These are phyloP conservation scores for Marronus borbonicus DNA, from an alignment of 2,888 invertebrate species.

Conservation along the genomic window DNA sequence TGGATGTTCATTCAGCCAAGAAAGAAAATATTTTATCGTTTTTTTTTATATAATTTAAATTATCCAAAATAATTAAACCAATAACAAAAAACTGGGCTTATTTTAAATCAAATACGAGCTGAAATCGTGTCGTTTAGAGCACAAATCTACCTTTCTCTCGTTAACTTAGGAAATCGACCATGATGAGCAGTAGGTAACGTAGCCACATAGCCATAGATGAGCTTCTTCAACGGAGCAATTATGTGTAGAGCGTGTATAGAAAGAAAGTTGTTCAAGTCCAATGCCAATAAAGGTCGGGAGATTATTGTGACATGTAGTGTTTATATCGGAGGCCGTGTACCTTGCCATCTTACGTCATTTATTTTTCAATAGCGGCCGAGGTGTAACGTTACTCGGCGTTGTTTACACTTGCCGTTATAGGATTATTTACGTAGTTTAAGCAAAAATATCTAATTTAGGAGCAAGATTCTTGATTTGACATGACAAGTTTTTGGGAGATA, in stretches of 20 bases:
- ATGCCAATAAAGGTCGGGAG: constrained; percentile 44
- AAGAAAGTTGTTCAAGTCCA: constrained; percentile 49
- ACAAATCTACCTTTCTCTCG: constrained; percentile 14
- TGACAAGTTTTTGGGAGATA: too few species aligned
- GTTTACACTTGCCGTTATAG: too few species aligned
- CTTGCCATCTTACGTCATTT: constrained; percentile 21
- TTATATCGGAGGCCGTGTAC: constrained; percentile 33
- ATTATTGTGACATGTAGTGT: constrained; percentile 32
- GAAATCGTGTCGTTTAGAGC: background rate
- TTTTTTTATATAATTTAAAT: too few species aligned
- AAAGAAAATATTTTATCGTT: too few species aligned
- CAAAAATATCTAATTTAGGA: too few species aligned
- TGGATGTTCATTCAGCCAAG: too few species aligned
- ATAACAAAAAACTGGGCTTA: background rate
- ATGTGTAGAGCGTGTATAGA: constrained; percentile 10
- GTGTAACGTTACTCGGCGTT: too few species aligned
- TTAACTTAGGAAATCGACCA: constrained; percentile 1
- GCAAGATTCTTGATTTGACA: too few species aligned
- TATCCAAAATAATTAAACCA: background rate
- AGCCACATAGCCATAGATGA: background rate
- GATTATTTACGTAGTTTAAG: background rate
- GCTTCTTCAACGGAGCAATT: constrained; percentile 5
- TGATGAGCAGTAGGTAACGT: background rate
- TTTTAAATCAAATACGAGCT: background rate
- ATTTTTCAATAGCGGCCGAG: background rate